Evolutionary conservation across 2,888 invertebrate genomes (phyloP), one percentile per base, ranked within the genome.

Genomic region (Torymus tubicola): DNA sequence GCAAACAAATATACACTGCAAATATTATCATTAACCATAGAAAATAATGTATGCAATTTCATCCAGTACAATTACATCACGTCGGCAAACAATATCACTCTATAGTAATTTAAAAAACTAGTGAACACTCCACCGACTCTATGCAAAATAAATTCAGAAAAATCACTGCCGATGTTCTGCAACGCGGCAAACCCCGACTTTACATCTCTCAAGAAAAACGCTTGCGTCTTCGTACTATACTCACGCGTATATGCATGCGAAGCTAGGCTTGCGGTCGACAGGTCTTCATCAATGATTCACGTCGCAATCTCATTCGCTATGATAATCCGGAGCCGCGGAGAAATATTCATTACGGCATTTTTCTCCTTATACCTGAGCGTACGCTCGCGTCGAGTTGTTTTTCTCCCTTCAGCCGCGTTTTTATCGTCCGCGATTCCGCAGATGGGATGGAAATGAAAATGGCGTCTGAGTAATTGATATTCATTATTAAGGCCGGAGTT

Each of bases 271-370:
- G 84, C 81, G 86, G 85, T 83, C 85, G 83, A 83, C 84, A 84
- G 83, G 73, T 75, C 81, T 78, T 78, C 84, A 87, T 89, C 87
- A 89, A 89, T 87, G 86, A 88, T 89, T 85, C 88, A 89, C 72
- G 80, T 16, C 82, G 87, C 87, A 89, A 89, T 89, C 89, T 89
- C 88, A 87, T 89, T 87, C 84, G 83, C 86, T 87, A 88, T 88
- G 89, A 89, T 89, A 89, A 89, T 89, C 85, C 87, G 84, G 31
- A 81, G 86, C 85, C 84, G 82, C 83, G 84, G 84, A 87, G 87
- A 88, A 89, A 89, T 89, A 89, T 89, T 89, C 87, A 88, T 89
- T 87, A 87, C 84, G 80, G 81, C 83, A 84, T 85, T 84, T 84
- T 84, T 85, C 86, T 85, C 77, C 84, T 75, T 65, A 58, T 65